Base-by-base conservation (phyloP, 2,797 vertebrate species). In the Clarias pachynema region DNA sequence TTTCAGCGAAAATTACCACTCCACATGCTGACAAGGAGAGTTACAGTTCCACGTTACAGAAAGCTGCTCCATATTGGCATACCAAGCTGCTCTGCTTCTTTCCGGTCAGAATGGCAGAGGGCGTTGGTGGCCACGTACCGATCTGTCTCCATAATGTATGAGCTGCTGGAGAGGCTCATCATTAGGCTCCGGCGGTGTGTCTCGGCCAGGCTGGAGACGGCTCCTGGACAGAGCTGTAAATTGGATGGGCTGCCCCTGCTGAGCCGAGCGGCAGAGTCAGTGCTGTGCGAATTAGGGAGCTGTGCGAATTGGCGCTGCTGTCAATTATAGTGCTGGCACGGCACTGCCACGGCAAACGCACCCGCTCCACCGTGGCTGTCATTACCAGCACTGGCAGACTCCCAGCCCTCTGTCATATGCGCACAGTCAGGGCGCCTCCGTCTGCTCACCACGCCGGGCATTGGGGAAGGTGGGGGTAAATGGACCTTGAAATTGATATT, bases 401-500 rank as follows among this genome's bases (percentile, higher is more conserved):
- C 85, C 85, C 89, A 89, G 78, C 86, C 86, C 85, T 87, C 57
- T 85, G 86, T 88, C 87, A 90, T 90, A 90, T 90, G 89, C 78
- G 88, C 89, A 79, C 89, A 89, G 86, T 90, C 89, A 89, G 89
- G 87, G 89, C 79, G 81, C 88, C 86, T 87, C 89, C 89, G 89
- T 90, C 89, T 90, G 89, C 83, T 89, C 85, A 69, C 83, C 88
- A 75, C 73, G 89, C 86, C 85, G 84, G 86, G 86, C 87, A 90
- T 86, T 74, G 85, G 85, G 82, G 87, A 88, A 90, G 87, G 89
- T 89, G 84, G 89, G 85, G 86, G 88, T 87, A 89, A 90, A 90
- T 90, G 89, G 89, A 90, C 89, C 89, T 90, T 90, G 88, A 90
- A 90, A 90, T 90, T 90, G 89, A 90, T 90, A 90, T 90, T 87